Evolutionary conservation across 2,113 vertebrate species (phyloP), one percentile per base, ranked within the genome.

Genomic region (Vicugna pacos): DNA sequence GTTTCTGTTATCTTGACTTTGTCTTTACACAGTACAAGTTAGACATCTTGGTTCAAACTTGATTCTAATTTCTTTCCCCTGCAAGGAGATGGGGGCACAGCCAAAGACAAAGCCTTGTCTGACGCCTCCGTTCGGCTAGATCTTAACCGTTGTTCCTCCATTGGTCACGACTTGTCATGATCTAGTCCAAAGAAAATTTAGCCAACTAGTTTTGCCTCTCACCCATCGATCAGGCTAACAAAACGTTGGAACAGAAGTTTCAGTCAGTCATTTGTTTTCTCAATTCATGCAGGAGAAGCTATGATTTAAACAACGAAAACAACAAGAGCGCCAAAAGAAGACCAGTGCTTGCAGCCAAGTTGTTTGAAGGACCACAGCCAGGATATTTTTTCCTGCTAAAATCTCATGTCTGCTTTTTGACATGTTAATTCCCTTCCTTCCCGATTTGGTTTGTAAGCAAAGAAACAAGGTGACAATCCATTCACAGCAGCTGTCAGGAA

Each of bases 331-430:
- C 26, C 32, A 54, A 93, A 95, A 72, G 26, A 94, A 91, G 30
- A 52, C 58, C 64, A 65, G 13, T 38, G 42, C 67, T 89, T 81
- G 52, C 30, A 35, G 42, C 35, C 52, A 56, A 77, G 10, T 48
- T 73, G 11, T 38, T 54, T 48, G 70, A 91, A 48, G 42, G 46
- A 64, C 52, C 32, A 35, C 19, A 60, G 72, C 22, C 64, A 28
- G 48, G 76, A 67, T 94, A 80, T 97, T 96, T 97, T 93, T 94
- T 0, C 73, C 17, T 92, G 80, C 91, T 24, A 17, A 92, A 95
- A 87, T 72, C 75, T 98, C n/a, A 52, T 77, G 76, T 96, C 30
- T 93, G 56, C 9, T 58, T 91, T 98, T 97, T 93, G 87, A 77
- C n/a, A 46, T 96, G 76, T 92, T 90, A 88, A 52, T 95, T 82